phyloP scores from a whole-genome alignment of 1,140 invertebrate genomes.

The Trinorchestia longiramus region DNA sequence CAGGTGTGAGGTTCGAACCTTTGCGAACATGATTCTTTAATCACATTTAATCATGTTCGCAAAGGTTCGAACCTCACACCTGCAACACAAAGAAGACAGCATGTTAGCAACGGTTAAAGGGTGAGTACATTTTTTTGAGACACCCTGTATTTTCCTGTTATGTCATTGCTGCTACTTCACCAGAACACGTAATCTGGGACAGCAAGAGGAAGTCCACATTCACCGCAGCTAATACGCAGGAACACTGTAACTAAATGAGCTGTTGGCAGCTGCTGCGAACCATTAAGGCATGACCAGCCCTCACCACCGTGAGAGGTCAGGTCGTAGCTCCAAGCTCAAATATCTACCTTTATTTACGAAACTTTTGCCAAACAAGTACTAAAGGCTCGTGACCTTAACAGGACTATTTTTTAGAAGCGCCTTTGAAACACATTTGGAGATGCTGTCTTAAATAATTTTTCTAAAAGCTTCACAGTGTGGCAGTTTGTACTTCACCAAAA shows the following conservation, averaged over 20 bases:
- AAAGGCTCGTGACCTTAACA: not conserved
- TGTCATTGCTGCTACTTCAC: not conserved
- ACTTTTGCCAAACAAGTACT: not conserved
- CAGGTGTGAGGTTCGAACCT: too few relatives aligned
- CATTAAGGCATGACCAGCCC: not conserved
- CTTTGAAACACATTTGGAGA: not conserved
- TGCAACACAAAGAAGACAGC: too few relatives aligned
- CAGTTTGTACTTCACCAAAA: not conserved
- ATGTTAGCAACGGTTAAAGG: too few relatives aligned
- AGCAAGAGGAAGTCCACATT: not conserved
- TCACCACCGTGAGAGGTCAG: not conserved
- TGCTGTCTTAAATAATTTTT: not conserved
- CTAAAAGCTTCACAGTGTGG: not conserved
- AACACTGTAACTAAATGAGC: not conserved
- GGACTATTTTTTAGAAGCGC: not conserved
- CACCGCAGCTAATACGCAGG: not conserved
- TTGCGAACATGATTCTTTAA: too few relatives aligned
- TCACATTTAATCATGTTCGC: too few relatives aligned
- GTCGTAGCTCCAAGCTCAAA: not conserved
- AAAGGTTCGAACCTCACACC: too few relatives aligned
- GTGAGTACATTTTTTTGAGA: too few relatives aligned
- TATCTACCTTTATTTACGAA: not conserved
- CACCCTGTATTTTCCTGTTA: not conserved
- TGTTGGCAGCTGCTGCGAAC: not conserved
- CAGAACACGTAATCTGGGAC: not conserved